phyloP scores from a whole-genome alignment of 2,113 vertebrate genomes.

The Oriolus oriolus region DNA sequence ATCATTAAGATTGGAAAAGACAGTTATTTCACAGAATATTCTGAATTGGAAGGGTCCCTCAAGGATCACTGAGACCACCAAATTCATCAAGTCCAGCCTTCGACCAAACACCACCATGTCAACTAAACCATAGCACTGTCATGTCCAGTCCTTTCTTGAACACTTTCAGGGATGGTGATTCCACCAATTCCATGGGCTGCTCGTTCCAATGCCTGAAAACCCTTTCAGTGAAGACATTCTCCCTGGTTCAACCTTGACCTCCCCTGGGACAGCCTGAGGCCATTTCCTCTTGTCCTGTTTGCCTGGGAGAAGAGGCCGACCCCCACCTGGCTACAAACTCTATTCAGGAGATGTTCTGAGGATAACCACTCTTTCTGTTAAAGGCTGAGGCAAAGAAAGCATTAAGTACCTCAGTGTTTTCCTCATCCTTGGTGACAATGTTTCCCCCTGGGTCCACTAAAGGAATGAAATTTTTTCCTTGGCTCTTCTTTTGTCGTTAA shows the following conservation, averaged over 20 bases:
- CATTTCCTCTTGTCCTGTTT: background rate
- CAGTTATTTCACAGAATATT: background rate
- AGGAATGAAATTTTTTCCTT: background rate
- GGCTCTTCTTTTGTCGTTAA: background rate
- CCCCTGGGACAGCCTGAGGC: background rate
- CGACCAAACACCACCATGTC: background rate
- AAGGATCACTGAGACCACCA: background rate
- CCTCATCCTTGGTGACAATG: background rate
- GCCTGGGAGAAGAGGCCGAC: background rate
- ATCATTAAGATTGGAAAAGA: background rate
- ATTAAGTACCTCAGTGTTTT: background rate
- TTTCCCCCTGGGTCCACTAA: background rate
- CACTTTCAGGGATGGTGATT: background rate
- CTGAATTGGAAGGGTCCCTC: background rate
- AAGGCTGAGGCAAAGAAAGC: background rate
- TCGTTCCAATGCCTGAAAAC: background rate
- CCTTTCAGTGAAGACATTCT: background rate
- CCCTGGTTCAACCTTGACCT: background rate
- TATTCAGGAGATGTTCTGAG: background rate
- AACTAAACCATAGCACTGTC: background rate
- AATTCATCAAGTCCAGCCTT: background rate
- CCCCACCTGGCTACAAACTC: background rate
- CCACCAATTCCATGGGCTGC: background rate
- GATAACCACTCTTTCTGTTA: background rate
- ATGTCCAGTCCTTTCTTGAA: fast-evolving